Base-by-base conservation (phyloP, 2,113 vertebrate genomes). In the Leptobrachium leishanense region DNA sequence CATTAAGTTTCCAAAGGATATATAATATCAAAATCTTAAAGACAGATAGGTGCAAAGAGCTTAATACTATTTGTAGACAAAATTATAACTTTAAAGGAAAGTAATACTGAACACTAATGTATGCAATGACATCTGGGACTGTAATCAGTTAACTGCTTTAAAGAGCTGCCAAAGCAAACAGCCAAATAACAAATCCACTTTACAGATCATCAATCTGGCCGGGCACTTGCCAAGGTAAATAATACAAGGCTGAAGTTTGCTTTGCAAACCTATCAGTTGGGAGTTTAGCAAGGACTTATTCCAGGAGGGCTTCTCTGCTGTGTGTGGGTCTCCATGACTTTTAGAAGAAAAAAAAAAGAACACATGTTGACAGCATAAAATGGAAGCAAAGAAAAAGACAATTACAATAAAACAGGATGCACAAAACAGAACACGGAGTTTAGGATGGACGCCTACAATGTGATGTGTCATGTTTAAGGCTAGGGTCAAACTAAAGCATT, bases 141-240 rank as follows among this genome's bases (percentile, higher is more conserved):
- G 93, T 90, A 98, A 98, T 98, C 95, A 96, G 95, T 87, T 90
- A 90, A 91, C 91, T 88, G 86, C 95, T 98, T 98, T 99, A 92
- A 98, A 97, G 94, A 92, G 86, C 92, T 95, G 97, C 97, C 97
- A 99, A 99, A 96, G 95, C 95, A 97, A 98, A 98, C 96, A 98
- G 92, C 91, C 94, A 95, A 97, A 97, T 97, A 98, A 96, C 95
- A 95, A 98, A 98, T 97, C 94, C 95, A 98, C 97, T 98, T 97
- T 97, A 93, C 95, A 98, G 95, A 96, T 95, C 97, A 98, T 98
- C 95, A 96, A 98, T 98, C 96, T 95, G 91, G 86, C 83, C 88
- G 81, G 82, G 89, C 91, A 93, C 91, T 91, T 91, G 96, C 96
- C 97, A 98, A 98, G 91, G 93, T 93, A 96, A 96, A 96, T 92